Evolutionary conservation across 2,888 invertebrate species (phyloP), one percentile per base, ranked within the genome.

Genomic region (Eristalis pertinax): DNA sequence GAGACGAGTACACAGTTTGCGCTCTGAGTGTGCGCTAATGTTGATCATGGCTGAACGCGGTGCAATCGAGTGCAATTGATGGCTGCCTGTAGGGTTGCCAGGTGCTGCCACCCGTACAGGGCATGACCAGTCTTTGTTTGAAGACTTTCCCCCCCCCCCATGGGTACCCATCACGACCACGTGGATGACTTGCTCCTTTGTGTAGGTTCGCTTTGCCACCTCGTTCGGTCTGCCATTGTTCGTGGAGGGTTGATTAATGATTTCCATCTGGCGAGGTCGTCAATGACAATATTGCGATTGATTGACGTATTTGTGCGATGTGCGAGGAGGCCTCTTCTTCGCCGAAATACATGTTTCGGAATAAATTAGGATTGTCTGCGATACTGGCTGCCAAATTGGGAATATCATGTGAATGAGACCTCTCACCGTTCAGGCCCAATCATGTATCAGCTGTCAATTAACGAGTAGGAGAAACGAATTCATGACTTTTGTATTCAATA

Each of bases 1-100:
- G 58, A 24, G 29, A 5, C 29, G 5, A 29, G 58, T 24, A 38
- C 4, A 60, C 60, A 60, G 58, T 50, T 8, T 60, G n/a, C 29
- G 26, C 4, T 35, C 38, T 77, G 72, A 24, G 78, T 60, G 26
- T 50, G 73, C 74, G 74, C 74, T 26, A 35, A 74, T 77, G 73
- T 78, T 74, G 78, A 79, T 79, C 78, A 65, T 58, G 68, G 32
- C 43, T 76, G 50, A 19, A n/a, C 50, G n/a, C 56, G 50, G 19
- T 58, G 22, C 24, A 68, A 60, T 67, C 43, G 67, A 68, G 43
- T 67, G 62, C 60, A 50, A 50, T 19, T 50, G 50, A 50, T 19
- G 19, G 19, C 19, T 50, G 15, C 1, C n/a, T 15, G n/a, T 8
- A 50, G 50, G 50, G 50, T 50, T 50, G 50, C 50, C 50, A 50